Evolutionary conservation across 2,888 invertebrate species (phyloP), one percentile per base, ranked within the genome.

Genomic region (Caenorhabditis uteleia): DNA sequence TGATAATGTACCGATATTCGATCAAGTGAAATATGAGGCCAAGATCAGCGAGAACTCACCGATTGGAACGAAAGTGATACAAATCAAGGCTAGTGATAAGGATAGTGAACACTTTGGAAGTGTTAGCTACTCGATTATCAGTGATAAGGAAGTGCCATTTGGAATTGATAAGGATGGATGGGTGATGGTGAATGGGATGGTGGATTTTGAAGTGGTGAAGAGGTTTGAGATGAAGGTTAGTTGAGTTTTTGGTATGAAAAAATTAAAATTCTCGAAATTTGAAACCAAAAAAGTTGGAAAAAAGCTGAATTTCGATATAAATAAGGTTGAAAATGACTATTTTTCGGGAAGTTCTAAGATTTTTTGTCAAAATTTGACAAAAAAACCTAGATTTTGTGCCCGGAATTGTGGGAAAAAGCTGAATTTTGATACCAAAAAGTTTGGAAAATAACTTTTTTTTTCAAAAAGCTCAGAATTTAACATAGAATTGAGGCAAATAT

Each of bases 101-200:
- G 97, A 97, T 86, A 90, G 91, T 36, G 90, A 92, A 79, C 87
- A 90, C 45, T 91, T 95, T 86, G 90, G 91, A 25, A 87, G 91
- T 74, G 87, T 95, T 58, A 88, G 90, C 77, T 95, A 90, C 45
- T 43, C 64, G 7, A 42, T 80, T 14, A 20, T 51, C 23, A 14
- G 36, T 16, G 27, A 31, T 14, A 31, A 43, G 20, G n/a, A 38
- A 7, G 29, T 59, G 8, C 66, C 67, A 33, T 80, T 80, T 55
- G 42, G 54, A 8, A 70, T 80, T 39, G 54, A 55, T 26, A 54
- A 72, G 14, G 58, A 70, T n/a, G 79, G 80, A 34, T 56, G 57
- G 36, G 53, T 80, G 2, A 23, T 48, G 12, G 55, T 73, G 39
- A 61, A 55, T 10, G 68, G 62, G 36, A 16, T 18, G 8, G 26